Evolutionary conservation across 2,113 vertebrate species (phyloP).

Genomic region (Todiramphus chloris): DNA sequence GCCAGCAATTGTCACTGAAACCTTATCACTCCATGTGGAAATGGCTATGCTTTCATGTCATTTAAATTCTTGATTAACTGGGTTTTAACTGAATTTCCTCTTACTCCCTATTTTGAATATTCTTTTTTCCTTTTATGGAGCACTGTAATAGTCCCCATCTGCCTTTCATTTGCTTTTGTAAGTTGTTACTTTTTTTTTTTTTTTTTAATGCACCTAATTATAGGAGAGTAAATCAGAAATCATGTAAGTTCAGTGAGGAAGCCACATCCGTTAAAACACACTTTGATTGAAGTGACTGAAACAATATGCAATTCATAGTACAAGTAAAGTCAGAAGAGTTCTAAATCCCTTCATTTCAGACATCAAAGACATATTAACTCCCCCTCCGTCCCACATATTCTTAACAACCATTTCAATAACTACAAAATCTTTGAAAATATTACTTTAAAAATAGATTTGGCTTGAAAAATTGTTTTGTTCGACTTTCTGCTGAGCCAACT

Average conservation of each 20-base stretch:
- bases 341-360: not conserved
- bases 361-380: not conserved
- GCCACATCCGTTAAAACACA: not conserved
- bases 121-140: not conserved
- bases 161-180: not conserved
- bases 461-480: not conserved
- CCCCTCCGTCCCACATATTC: not conserved
- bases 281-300: not conserved
- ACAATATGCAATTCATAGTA: not conserved
- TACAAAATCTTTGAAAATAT: not conserved
- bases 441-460: not conserved
- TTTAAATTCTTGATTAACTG: not conserved
- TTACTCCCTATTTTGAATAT: not conserved
- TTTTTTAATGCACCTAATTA: not conserved
- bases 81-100: not conserved
- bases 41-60: not conserved
- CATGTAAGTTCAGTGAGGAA: not conserved
- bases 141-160: not conserved
- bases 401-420: not conserved
- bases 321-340: constrained; percentile 17
- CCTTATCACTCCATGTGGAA: not conserved
- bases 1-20: not conserved
- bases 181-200: not conserved
- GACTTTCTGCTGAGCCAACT: not conserved
- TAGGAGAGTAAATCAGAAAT: not conserved